A percentile compares a stretch with the other conserved stretches of the same genome.
These are phyloP conservation scores for Dorcus hopei DNA, from an alignment of 2,888 invertebrate species.

Conservation along the genomic window DNA sequence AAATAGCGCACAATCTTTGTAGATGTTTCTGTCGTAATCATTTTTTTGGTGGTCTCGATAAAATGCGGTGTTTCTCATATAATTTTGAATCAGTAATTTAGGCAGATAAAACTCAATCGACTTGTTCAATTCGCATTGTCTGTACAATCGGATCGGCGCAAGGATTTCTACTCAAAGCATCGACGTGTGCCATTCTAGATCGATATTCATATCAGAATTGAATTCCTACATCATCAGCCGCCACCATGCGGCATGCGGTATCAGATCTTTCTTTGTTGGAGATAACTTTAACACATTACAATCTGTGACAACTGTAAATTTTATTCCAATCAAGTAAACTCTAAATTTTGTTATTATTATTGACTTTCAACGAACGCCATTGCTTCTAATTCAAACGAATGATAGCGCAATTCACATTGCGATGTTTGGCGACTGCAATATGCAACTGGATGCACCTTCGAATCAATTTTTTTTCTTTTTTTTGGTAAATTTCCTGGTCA, in stretches of 20 bases:
- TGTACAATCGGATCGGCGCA: not conserved
- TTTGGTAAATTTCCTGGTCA: conserved; percentile 29
- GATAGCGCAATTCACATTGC: conserved; percentile 32
- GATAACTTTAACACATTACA: conserved; percentile 36
- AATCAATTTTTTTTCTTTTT: conserved; percentile 24
- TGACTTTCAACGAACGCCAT: conserved; percentile 34
- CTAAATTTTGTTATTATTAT: conserved; percentile 34
- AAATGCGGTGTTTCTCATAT: not conserved
- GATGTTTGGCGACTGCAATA: conserved; percentile 17
- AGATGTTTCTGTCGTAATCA: not conserved
- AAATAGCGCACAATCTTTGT: conserved; percentile 19
- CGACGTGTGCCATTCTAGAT: too few relatives aligned
- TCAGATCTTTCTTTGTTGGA: conserved; percentile 37
- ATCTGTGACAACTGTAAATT: too few relatives aligned
- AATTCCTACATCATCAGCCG: not conserved
- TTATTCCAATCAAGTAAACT: conserved; percentile 35
- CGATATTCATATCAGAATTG: too few relatives aligned
- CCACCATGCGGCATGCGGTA: conserved; percentile 31
- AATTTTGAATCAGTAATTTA: too few relatives aligned
- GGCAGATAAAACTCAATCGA: conserved; percentile 25
- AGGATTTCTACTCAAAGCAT: conserved; percentile 27
- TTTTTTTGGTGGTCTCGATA: not conserved
- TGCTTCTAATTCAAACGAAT: conserved; percentile 41
- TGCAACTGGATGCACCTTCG: conserved; percentile 20
- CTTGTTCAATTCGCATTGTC: conserved; percentile 36